phyloP scores from a whole-genome alignment of 2,797 vertebrate species.

The Coregonus ussuriensis region DNA sequence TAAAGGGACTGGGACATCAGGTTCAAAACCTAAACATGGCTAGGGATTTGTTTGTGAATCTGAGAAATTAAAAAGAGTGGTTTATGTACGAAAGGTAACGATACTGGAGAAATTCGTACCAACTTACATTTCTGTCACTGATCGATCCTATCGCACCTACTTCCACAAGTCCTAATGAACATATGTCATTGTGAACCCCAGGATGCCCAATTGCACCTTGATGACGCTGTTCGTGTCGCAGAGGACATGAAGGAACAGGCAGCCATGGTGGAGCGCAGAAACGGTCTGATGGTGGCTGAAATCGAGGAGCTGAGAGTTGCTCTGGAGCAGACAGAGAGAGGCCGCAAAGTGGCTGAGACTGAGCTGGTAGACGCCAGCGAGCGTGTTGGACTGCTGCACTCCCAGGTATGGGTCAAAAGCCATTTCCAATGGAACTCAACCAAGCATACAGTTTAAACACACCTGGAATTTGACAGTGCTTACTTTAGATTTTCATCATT shows the following conservation, averaged over 20 bases:
- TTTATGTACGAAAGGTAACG: not conserved
- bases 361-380: constrained; percentile 74
- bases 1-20: constrained; percentile 30
- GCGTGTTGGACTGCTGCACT: constrained; percentile 9
- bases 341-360: constrained; percentile 73
- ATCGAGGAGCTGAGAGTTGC: constrained; percentile 72
- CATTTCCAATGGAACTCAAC: not conserved
- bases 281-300: constrained; percentile 75
- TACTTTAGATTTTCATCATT: not conserved
- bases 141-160: too few species aligned
- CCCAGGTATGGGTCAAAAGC: not conserved
- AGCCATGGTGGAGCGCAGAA: constrained; percentile 73
- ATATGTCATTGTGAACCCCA: constrained; percentile 25
- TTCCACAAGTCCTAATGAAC: not conserved
- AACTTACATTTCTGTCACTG: too few species aligned
- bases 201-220: constrained; percentile 77
- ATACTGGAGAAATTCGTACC: too few species aligned
- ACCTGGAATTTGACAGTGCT: not conserved
- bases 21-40: not conserved
- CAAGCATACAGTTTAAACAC: not conserved
- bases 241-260: constrained; percentile 81
- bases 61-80: not conserved
- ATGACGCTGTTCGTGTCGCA: constrained; percentile 65
- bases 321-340: constrained; percentile 74
- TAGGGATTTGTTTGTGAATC: too few species aligned